phyloP scores from a whole-genome alignment of 2,888 invertebrate species.

The Brenthis ino region DNA sequence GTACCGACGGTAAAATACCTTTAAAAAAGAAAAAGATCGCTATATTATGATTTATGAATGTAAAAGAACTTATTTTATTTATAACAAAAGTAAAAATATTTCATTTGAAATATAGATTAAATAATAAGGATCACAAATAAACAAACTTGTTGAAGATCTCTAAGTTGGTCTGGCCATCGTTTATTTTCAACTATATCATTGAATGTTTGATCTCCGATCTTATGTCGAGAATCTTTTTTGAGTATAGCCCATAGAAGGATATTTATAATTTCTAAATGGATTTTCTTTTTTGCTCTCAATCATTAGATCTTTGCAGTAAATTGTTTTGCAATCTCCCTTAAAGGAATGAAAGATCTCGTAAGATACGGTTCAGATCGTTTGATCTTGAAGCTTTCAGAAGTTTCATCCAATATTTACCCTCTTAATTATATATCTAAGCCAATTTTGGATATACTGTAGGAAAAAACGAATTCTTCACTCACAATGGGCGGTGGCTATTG shows the following conservation, averaged over 20 bases:
- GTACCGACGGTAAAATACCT: slow-evolving; percentile 7
- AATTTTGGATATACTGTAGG: slow-evolving; percentile 20
- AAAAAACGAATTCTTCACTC: slow-evolving; percentile 5
- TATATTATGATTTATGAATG: too few relatives aligned
- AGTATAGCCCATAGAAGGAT: slow-evolving; percentile 1
- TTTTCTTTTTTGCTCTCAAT: slow-evolving; percentile 1
- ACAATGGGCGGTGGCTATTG: slow-evolving; percentile 6
- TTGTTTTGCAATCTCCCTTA: slow-evolving; percentile 26
- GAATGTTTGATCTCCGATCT: too few relatives aligned
- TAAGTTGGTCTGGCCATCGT: too few relatives aligned
- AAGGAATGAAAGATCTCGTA: slow-evolving; percentile 15
- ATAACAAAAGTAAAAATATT: too few relatives aligned
- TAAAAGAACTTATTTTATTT: too few relatives aligned
- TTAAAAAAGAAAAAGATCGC: slow-evolving; percentile 6
- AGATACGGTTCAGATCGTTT: slow-evolving; percentile 23
- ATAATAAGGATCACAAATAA: too few relatives aligned
- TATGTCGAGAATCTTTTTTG: neutral
- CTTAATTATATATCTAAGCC: slow-evolving; percentile 29
- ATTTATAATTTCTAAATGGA: slow-evolving; percentile 13
- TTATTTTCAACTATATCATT: too few relatives aligned
- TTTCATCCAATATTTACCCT: slow-evolving; percentile 29
- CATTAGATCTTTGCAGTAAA: slow-evolving; percentile 15
- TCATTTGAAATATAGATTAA: too few relatives aligned
- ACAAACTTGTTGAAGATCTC: too few relatives aligned
- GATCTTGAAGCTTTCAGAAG: slow-evolving; percentile 27